Percentiles rank a stretch among this genome's conserved stretches.
Evolutionary conservation across 2,797 vertebrate species (phyloP).

Genomic region (Liparis tanakae): DNA sequence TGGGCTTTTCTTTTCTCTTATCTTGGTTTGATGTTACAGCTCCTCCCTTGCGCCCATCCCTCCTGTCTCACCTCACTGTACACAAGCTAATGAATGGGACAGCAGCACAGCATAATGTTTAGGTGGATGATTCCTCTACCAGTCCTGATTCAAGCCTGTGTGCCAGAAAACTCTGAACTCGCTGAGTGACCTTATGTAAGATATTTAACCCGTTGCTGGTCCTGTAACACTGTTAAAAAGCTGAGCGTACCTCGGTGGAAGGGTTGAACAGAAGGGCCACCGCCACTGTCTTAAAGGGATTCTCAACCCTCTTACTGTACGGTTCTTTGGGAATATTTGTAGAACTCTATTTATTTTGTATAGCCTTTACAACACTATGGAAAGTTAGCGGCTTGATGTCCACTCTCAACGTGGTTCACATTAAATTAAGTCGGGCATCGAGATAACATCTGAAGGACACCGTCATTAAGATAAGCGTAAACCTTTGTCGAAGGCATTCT

Average conservation of each 20-base stretch:
- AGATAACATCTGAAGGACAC: conserved; percentile 17
- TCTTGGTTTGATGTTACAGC: conserved; percentile 61
- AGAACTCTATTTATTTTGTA: neutral
- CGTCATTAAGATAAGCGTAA: conserved; percentile 30
- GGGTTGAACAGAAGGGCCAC: neutral
- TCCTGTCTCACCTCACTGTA: conserved; percentile 46
- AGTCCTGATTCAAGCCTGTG: conserved; percentile 38
- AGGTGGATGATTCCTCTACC: neutral
- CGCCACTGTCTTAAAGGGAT: neutral
- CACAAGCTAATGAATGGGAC: conserved; percentile 69
- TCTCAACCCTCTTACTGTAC: neutral
- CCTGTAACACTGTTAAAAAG: conserved; percentile 4
- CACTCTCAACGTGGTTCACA: conserved; percentile 2
- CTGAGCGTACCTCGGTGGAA: conserved; percentile 5
- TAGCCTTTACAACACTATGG: neutral
- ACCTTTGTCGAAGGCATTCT: conserved; percentile 26
- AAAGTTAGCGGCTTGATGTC: neutral
- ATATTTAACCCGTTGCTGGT: conserved; percentile 40
- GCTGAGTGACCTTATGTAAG: conserved; percentile 33
- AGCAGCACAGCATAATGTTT: conserved; percentile 47
- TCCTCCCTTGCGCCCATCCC: conserved; percentile 51
- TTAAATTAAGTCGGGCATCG: neutral
- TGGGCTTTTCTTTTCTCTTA: conserved; percentile 40
- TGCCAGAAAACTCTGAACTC: conserved; percentile 28
- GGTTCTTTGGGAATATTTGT: neutral